Conservation (phyloP, 2,113 vertebrate species). For the Hippocampus abdominalis region DNA sequence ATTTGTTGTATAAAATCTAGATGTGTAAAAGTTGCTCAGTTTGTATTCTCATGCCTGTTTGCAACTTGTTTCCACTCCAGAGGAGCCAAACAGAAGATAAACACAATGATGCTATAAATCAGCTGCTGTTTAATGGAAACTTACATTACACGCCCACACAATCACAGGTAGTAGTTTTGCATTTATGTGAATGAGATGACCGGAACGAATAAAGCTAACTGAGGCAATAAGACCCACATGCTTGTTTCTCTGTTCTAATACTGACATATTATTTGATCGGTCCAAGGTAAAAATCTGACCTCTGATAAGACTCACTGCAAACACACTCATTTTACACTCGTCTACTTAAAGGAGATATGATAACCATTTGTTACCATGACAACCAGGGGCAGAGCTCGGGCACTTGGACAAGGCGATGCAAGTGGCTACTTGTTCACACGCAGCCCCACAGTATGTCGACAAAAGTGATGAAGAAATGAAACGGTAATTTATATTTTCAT, state of each 20-base stretch:
- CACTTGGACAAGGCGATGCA: background rate
- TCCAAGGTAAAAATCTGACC: too few relatives aligned
- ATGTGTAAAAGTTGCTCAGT: slow-evolving; percentile 64
- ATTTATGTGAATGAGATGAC: slow-evolving; percentile 70
- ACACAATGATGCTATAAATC: slow-evolving; percentile 50
- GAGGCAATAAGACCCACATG: slow-evolving; percentile 80
- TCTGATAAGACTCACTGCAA: too few relatives aligned
- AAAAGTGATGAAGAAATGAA: background rate
- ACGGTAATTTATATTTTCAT: background rate
- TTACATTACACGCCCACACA: slow-evolving; percentile 65
- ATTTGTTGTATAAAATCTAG: slow-evolving; percentile 68
- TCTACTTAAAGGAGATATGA: too few relatives aligned
- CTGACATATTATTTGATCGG: background rate
- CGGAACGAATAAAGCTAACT: slow-evolving; percentile 79
- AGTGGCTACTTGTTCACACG: background rate
- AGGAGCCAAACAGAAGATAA: slow-evolving; percentile 33
- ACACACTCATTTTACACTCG: too few relatives aligned
- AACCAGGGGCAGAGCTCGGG: background rate
- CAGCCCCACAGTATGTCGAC: background rate
- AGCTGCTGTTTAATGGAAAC: slow-evolving; percentile 71
- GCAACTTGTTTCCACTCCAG: slow-evolving; percentile 48
- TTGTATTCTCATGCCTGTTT: slow-evolving; percentile 59
- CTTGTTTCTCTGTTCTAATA: background rate
- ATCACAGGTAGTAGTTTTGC: slow-evolving; percentile 74
- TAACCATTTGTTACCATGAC: background rate